Evolutionary conservation across 2,113 vertebrate genomes (phyloP).

Genomic region (Gavia stellata): DNA sequence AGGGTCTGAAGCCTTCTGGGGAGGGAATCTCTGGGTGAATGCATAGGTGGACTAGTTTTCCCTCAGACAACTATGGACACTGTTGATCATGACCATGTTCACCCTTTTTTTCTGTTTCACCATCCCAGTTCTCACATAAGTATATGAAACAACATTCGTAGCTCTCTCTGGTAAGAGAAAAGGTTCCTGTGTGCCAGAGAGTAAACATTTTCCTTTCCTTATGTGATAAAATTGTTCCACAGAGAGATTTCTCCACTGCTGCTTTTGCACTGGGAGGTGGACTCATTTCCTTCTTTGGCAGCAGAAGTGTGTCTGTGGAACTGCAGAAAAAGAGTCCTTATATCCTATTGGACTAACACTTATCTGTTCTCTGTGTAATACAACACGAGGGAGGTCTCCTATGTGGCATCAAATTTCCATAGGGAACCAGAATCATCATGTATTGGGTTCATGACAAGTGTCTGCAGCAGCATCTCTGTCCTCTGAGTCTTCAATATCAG

Average conservation of each 20-base stretch:
- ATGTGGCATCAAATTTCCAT: not conserved
- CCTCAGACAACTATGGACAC: not conserved
- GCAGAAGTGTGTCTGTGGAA: not conserved
- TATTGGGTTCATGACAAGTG: not conserved
- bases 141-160: not conserved
- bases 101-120: not conserved
- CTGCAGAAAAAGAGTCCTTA: not conserved
- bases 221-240: not conserved
- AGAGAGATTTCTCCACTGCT: not conserved
- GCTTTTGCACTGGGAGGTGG: not conserved
- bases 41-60: not conserved
- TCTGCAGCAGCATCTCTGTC: not conserved
- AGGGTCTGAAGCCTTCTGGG: not conserved
- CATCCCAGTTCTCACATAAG: not conserved
- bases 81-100: not conserved
- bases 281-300: not conserved
- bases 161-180: not conserved
- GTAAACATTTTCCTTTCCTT: not conserved
- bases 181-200: not conserved
- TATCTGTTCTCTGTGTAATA: not conserved
- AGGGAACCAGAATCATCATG: not conserved
- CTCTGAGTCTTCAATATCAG: not conserved
- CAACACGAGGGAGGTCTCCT: not conserved
- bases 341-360: not conserved
- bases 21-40: not conserved